Evolutionary conservation across 2,888 invertebrate genomes (phyloP).

Genomic region (Zhuqinia jingwanae): DNA sequence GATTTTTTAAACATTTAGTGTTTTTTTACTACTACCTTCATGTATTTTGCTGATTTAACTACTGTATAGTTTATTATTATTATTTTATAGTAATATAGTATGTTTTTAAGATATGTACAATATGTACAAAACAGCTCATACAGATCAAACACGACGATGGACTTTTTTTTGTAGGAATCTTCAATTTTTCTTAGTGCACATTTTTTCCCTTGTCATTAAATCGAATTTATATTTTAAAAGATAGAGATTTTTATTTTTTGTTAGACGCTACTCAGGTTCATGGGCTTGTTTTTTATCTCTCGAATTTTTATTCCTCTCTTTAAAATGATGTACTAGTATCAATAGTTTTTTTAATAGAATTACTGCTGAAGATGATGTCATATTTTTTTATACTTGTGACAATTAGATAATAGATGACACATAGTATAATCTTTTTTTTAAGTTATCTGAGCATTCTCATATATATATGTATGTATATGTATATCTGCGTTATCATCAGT

Average conservation of each 20-base stretch:
- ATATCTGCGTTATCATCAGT: too few species aligned
- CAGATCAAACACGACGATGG: constrained; percentile 72
- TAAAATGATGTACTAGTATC: constrained; percentile 36
- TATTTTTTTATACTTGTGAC: constrained; percentile 52
- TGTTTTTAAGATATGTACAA: constrained; percentile 68
- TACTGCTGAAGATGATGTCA: constrained; percentile 54
- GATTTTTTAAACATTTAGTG: constrained; percentile 31
- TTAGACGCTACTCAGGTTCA: constrained; percentile 69
- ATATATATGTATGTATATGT: constrained; percentile 14
- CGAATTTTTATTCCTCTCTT: neutral
- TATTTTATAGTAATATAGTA: neutral
- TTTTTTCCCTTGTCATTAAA: constrained; percentile 45
- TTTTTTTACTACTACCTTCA: constrained; percentile 49
- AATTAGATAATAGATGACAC: constrained; percentile 55
- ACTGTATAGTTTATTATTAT: constrained; percentile 19
- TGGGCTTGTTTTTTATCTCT: constrained; percentile 57
- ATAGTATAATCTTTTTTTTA: constrained; percentile 21
- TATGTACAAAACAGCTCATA: constrained; percentile 71
- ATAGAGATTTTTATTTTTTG: too few species aligned
- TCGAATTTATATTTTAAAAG: constrained; percentile 24
- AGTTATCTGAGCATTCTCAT: constrained; percentile 69
- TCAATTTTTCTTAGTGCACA: constrained; percentile 65
- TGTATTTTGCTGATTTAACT: constrained; percentile 42
- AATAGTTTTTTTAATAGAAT: constrained; percentile 53
- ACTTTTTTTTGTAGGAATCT: constrained; percentile 51